These are phyloP conservation scores for Columba janthina DNA, from an alignment of 2,113 vertebrate species.

Conservation along the genomic window DNA sequence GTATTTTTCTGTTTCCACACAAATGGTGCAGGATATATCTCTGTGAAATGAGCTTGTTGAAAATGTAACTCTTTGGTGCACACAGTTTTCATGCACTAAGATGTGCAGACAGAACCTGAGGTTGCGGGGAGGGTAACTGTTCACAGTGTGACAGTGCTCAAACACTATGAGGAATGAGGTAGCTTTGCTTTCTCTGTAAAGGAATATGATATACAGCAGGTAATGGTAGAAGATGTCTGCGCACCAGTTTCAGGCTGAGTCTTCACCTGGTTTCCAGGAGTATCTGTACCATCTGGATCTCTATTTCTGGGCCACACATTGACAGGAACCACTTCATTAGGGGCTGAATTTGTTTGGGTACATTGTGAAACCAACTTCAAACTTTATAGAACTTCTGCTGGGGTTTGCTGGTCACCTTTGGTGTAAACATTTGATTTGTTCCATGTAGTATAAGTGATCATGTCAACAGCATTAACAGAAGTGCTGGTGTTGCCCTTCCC, in stretches of 20 bases:
- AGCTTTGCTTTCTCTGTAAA: background rate
- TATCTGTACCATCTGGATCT: background rate
- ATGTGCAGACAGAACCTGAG: background rate
- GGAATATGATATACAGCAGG: background rate
- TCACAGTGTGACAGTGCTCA: background rate
- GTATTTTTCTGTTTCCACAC: background rate
- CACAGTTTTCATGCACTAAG: background rate
- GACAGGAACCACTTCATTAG: background rate
- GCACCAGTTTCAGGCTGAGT: background rate
- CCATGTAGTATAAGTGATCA: background rate
- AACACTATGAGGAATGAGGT: background rate
- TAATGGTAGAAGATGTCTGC: background rate
- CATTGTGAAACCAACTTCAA: background rate
- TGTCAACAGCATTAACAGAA: background rate
- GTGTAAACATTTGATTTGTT: background rate
- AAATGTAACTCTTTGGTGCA: background rate
- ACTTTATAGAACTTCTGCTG: background rate
- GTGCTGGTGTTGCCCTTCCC: background rate
- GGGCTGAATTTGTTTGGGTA: background rate
- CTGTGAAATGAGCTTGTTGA: background rate
- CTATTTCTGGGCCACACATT: background rate
- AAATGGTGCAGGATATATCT: background rate
- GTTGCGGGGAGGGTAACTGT: background rate
- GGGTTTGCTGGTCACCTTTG: background rate
- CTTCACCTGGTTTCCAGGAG: background rate